phyloP scores from a whole-genome alignment of 37 sponge, comb jelly and placozoan genomes.

The Lycopodina hypogea region DNA sequence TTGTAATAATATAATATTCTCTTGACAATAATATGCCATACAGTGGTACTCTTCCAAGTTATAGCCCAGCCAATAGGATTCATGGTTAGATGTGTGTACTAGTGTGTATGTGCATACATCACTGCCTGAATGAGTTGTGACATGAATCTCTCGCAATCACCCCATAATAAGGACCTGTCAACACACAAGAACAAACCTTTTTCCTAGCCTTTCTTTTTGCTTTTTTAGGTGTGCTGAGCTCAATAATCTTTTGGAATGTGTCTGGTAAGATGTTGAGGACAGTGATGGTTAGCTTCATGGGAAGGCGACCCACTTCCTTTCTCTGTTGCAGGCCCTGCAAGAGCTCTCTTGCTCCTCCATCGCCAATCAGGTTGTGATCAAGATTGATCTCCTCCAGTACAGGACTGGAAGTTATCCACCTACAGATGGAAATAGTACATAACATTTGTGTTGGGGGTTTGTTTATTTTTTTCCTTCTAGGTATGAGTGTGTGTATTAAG shows the following conservation, averaged over 20 bases:
- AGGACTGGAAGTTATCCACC: constrained; percentile 41
- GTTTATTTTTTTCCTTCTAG: no score
- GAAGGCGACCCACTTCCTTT: constrained; percentile 50
- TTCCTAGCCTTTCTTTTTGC: constrained; percentile 13
- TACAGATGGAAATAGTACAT: constrained; percentile 2
- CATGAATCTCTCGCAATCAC: no score
- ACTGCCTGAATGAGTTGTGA: no score
- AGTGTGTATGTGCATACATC: no score
- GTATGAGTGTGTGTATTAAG: background rate
- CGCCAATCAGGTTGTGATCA: constrained; percentile 65
- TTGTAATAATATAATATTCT: no score
- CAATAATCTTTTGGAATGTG: constrained; percentile 42
- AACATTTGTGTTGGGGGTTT: no score
- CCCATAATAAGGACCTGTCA: no score
- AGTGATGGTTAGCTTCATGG: constrained; percentile 37
- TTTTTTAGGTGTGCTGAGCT: constrained; percentile 19
- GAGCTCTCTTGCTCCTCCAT: constrained; percentile 62
- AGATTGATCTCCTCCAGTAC: constrained; percentile 53
- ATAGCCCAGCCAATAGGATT: no score
- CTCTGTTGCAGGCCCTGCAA: constrained; percentile 51
- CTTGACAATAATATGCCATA: no score
- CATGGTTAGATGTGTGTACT: no score
- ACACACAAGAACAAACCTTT: background rate
- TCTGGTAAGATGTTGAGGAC: constrained; percentile 31
- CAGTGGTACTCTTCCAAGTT: no score